A percentile compares a stretch with the other conserved stretches of the same genome.
phyloP scores from a whole-genome alignment of 2,113 vertebrate genomes.

The Oostethus manadensis region DNA sequence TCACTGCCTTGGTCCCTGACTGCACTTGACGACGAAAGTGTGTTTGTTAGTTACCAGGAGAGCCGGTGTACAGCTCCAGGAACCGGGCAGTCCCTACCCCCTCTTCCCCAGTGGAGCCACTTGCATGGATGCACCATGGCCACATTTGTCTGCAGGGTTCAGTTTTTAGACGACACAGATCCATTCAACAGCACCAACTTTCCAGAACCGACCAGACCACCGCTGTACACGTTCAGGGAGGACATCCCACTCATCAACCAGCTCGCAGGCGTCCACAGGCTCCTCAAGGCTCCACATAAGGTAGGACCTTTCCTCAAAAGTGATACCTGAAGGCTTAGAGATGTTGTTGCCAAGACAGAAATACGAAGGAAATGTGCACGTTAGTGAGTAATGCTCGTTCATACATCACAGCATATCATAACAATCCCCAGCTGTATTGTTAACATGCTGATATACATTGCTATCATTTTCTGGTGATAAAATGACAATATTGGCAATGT shows the following conservation, averaged over 20 bases:
- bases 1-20: conserved; percentile 24
- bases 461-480: too few species aligned
- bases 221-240: conserved; percentile 83
- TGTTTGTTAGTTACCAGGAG: conserved; percentile 59
- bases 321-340: too few species aligned
- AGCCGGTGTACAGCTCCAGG: background rate
- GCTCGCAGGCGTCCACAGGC: conserved; percentile 83
- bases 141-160: conserved; percentile 86
- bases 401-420: too few species aligned
- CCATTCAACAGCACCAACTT: conserved; percentile 94
- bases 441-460: too few species aligned
- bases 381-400: too few species aligned
- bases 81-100: background rate
- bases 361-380: too few species aligned
- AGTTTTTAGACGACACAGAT: conserved; percentile 93
- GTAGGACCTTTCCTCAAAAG: conserved; percentile 56
- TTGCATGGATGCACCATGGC: conserved; percentile 84
- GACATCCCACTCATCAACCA: conserved; percentile 88
- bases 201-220: conserved; percentile 87
- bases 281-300: conserved; percentile 89
- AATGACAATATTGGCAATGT: too few species aligned
- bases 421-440: too few species aligned
- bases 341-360: too few species aligned
- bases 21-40: conserved; percentile 42
- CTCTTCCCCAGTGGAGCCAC: conserved; percentile 4